Percentiles rank a stretch among this genome's conserved stretches.
These are phyloP conservation scores for Elymnias hypermnestra DNA, from an alignment of 1,140 invertebrate species.

Conservation along the genomic window DNA sequence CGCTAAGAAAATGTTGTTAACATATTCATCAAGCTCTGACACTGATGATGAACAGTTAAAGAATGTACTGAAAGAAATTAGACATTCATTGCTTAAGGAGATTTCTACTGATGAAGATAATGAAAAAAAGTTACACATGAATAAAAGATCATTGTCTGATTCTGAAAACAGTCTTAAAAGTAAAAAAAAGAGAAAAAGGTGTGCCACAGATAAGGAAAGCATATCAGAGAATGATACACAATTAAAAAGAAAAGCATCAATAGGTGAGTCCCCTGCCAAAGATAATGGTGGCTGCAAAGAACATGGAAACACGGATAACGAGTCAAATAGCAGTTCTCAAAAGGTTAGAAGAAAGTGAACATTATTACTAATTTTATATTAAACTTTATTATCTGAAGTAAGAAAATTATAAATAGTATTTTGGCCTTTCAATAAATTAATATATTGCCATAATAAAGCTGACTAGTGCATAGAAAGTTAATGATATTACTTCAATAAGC, in stretches of 20 bases:
- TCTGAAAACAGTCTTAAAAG: neutral
- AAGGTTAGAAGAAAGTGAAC: slow-evolving; percentile 28
- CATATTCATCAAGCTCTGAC: slow-evolving; percentile 57
- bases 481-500: no score
- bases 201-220: neutral
- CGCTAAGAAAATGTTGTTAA: slow-evolving; percentile 54
- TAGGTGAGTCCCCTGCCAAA: slow-evolving; percentile 11
- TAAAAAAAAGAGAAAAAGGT: neutral
- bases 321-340: slow-evolving; percentile 23
- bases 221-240: slow-evolving; percentile 2
- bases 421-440: no score
- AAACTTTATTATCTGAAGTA: neutral
- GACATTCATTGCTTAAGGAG: slow-evolving; percentile 33
- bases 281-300: no score
- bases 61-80: slow-evolving; percentile 43
- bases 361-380: slow-evolving; percentile 7
- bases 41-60: slow-evolving; percentile 51
- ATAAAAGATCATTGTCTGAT: slow-evolving; percentile 3
- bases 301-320: no score
- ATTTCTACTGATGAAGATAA: slow-evolving; percentile 26
- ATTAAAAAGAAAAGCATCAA: slow-evolving; percentile 6
- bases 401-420: no score
- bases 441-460: no score
- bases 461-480: no score
- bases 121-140: slow-evolving; percentile 18